Evolutionary conservation across 2,888 invertebrate species (phyloP), one percentile per base, ranked within the genome.

Genomic region (Meiosimyza decipiens): DNA sequence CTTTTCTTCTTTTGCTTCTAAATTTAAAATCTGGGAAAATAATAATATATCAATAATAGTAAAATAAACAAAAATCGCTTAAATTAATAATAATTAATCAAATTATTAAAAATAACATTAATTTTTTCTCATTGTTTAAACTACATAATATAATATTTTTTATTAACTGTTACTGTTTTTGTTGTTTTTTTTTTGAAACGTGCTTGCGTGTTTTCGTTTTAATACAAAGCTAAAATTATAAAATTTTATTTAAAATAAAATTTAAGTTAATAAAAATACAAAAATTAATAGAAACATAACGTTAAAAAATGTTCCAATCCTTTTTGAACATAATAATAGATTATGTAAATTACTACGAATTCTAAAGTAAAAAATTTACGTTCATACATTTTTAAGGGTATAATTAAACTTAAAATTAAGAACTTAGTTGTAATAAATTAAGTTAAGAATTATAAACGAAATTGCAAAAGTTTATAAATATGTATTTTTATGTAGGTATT

Each of bases 311-410:
- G 5, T 64, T 59, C 47, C 63, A 63, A 62, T 16, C 65, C 63
- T 74, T 74, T 68, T 54, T 50, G 66, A 68, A 74, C 72, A 73
- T 73, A 69, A 65, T 63, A 65, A 71, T 70, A 47, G 69, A 52
- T 59, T 69, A 57, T 54, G 71, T 52, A 69, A 47, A 52, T 69
- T 40, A 59, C 40, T 60, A 49, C 63, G 59, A 69, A 69, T 65
- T 66, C 71, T 72, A 65, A 75, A 75, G 74, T 76, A 77, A 77
- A 77, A 77, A 77, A 76, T 75, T 74, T 77, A 65, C 72, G 73
- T 75, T 75, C 54, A 62, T 57, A 73, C n/a, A 60, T 64, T 73
- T 75, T 73, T 52, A 71, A 68, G 71, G 71, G 55, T 60, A 69
- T 63, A 71, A 57, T 67, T 59, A 68, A 54, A 67, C 49, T 74